Base-by-base conservation (phyloP, 2,888 invertebrate genomes). In the Lepidocyrtinus sp. region DNA sequence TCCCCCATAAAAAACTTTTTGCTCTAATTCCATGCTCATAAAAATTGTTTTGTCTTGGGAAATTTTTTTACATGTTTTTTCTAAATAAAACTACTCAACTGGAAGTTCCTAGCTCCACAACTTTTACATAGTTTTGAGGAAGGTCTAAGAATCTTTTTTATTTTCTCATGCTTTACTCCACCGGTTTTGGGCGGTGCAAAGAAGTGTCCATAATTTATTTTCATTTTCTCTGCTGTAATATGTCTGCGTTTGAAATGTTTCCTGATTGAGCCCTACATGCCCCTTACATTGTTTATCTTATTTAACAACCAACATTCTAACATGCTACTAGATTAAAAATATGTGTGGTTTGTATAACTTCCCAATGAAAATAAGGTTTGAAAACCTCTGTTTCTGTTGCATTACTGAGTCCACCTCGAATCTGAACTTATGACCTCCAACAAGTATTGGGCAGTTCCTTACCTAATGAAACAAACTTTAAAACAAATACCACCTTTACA, bases 121-220 rank as follows among this genome's bases (percentile, higher is more conserved):
- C 55, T 55, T 55, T 12, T 2, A 55, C 55, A 55, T 3, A 36
- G 36, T 12, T 7, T 36, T 36, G 17, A 55, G 55, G 55, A 55
- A 55, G 55, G 9, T 55, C 17, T 55, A n/a, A 55, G 55, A 55
- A 55, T 7, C 12, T 55, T n/a, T 17, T n/a, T 55, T 55, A 15
- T 55, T 55, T 55, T 55, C 55, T 15, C 9, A 55, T 55, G 2
- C 55, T 55, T 55, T 55, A 2, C 55, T 55, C 55, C 55, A n/a
- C n/a, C n/a, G n/a, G n/a, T n/a, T n/a, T n/a, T 55, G 64, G 74
- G 74, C 67, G 74, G 46, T 74, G 55, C n/a, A 59, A 27, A 74
- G 74, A 67, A 67, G 67, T 74, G 74, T 74, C 74, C 67, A 67
- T 59, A 74, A 74, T 74, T 74, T 74, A 74, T 74, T 67, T 74